phyloP scores from a whole-genome alignment of 1,140 invertebrate species.

The Teleogryllus occipitalis region DNA sequence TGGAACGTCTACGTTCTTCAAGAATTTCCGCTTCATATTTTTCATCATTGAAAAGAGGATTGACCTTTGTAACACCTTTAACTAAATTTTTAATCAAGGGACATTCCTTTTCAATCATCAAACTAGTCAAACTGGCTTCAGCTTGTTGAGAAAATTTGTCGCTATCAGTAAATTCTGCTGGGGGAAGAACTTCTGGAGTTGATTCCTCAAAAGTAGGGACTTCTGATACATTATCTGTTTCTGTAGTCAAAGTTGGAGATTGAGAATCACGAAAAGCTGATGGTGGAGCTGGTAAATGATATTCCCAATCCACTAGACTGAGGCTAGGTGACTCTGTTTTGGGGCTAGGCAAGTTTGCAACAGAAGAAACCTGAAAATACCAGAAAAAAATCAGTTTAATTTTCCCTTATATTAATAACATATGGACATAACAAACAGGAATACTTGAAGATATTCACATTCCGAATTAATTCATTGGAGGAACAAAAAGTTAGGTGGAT shows the following conservation, averaged over 20 bases:
- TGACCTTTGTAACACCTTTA: slow-evolving; percentile 6
- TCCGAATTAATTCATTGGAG: no score
- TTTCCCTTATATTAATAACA: no score
- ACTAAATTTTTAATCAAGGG: neutral
- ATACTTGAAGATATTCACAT: no score
- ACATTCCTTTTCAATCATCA: neutral
- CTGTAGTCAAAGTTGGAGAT: slow-evolving; percentile 34
- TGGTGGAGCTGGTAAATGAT: slow-evolving; percentile 53
- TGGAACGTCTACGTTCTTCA: neutral
- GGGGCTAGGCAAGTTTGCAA: neutral
- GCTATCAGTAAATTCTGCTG: neutral
- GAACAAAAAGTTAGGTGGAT: no score
- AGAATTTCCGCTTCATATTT: neutral
- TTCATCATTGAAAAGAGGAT: slow-evolving; percentile 8
- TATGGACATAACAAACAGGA: no score
- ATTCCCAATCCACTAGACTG: slow-evolving; percentile 44
- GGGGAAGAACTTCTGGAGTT: neutral
- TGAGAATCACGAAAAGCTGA: slow-evolving; percentile 46
- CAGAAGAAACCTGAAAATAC: neutral
- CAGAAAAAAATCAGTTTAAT: neutral
- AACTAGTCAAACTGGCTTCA: neutral
- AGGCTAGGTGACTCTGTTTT: neutral
- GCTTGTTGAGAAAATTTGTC: neutral
- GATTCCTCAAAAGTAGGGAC: neutral
- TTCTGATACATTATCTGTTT: slow-evolving; percentile 28